Base-by-base conservation (phyloP, 2,113 vertebrate genomes). In the Pyxicephalus adspersus region DNA sequence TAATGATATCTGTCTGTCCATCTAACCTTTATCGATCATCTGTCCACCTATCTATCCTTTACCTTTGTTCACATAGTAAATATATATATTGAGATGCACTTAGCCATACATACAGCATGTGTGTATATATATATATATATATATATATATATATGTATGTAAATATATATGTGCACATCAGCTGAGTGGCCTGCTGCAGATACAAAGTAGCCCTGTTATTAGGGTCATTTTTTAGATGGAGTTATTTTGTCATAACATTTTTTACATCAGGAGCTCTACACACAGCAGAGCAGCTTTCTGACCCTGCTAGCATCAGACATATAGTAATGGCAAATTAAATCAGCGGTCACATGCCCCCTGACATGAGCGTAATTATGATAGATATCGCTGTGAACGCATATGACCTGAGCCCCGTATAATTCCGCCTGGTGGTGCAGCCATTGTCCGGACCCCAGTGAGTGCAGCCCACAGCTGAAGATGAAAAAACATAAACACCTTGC, bases 281-380 rank as follows among this genome's bases (percentile, higher is more conserved):
- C 13, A 9, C 9, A 16, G 22, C 16, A 61, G 13, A 15, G 4
- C 22, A 25, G 13, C 70, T 31, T 54, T 20, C 19, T 34, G 70
- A 57, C 51, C 52, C 28, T 9, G 70, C 70, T 8, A 13, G n/a
- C 52, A 22, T 34, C 28, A 22, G 26, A 72, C 23, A 28, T 23
- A 73, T 15, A 34, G 54, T 58, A 73, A 58, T 73, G 55, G 68
- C 19, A 73, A 81, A 34, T 72, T 4, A 55, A 55, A 74, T 60
- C 28, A 57, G 45, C 29, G 25, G 65, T 57, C 45, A 70, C 22
- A 28, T 54, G 54, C 20, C 54, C 26, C 23, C 50, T 38, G 60
- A 64, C 50, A 73, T 16, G 23, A 8, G 5, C 26, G 18, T 73
- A 81, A 64, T 81, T 74, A 28, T 64, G 70, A 65, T 64, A 45